Evolutionary conservation across 2,797 vertebrate species (phyloP).

Genomic region (Rhabdophis nuchalis): DNA sequence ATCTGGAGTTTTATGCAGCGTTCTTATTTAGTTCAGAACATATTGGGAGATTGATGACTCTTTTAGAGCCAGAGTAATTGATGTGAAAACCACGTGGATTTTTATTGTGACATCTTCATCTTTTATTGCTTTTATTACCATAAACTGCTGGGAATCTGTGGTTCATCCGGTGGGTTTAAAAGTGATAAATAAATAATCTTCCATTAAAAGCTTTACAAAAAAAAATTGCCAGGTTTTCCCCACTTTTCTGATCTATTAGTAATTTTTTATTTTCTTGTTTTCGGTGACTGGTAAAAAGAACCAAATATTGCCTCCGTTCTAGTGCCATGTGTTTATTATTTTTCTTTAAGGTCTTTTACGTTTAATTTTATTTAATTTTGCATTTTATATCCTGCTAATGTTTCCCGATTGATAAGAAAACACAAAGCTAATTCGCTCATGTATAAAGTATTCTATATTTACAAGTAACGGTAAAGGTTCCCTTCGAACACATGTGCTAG

Average conservation of each 20-base stretch:
- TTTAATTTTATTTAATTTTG: neutral
- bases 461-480: no score
- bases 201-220: neutral
- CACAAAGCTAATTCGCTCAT: neutral
- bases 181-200: neutral
- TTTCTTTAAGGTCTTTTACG: neutral
- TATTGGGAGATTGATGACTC: neutral
- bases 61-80: neutral
- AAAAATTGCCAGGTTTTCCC: neutral
- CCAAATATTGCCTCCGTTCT: neutral
- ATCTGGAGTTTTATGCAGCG: neutral
- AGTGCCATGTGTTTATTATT: neutral
- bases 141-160: neutral
- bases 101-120: neutral
- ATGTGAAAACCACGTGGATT: neutral
- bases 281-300: neutral
- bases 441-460: neutral
- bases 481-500: no score
- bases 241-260: neutral
- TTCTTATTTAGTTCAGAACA: neutral
- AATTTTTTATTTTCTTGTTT: neutral
- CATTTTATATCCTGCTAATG: neutral
- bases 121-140: neutral
- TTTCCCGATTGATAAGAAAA: neutral
- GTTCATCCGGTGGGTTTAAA: neutral